Evolutionary conservation across 2,797 vertebrate species (phyloP).

Genomic region (Kryptolebias ocellatus): DNA sequence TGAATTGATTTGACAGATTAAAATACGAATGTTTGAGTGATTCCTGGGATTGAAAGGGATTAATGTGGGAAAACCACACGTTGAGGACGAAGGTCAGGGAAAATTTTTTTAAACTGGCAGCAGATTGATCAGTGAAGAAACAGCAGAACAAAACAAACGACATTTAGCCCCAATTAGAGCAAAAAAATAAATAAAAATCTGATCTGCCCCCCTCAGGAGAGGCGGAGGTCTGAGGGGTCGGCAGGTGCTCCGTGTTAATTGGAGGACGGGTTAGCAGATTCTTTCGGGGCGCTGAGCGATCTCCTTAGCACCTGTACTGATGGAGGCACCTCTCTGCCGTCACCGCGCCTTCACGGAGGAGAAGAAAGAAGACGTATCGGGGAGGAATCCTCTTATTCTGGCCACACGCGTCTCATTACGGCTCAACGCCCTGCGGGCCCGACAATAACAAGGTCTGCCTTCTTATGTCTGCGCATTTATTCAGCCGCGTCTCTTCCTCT

Average conservation of each 20-base stretch:
- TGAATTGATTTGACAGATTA: slow-evolving; percentile 55
- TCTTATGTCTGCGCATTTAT: slow-evolving; percentile 66
- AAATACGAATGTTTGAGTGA: slow-evolving; percentile 55
- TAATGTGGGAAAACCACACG: slow-evolving; percentile 10
- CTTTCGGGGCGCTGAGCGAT: slow-evolving; percentile 80
- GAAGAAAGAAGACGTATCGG: slow-evolving; percentile 63
- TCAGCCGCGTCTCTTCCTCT: slow-evolving; percentile 49
- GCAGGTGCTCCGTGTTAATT: slow-evolving; percentile 81
- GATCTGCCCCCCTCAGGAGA: slow-evolving; percentile 63
- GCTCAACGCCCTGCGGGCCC: slow-evolving; percentile 65
- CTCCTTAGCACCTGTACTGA: slow-evolving; percentile 87
- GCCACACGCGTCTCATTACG: slow-evolving; percentile 91
- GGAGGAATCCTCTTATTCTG: slow-evolving; percentile 78
- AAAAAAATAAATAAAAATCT: slow-evolving; percentile 25
- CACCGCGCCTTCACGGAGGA: slow-evolving; percentile 50
- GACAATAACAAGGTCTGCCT: slow-evolving; percentile 73
- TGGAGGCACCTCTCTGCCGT: slow-evolving; percentile 50
- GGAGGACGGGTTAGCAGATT: slow-evolving; percentile 86
- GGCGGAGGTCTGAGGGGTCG: slow-evolving; percentile 22
- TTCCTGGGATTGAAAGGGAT: slow-evolving; percentile 37
- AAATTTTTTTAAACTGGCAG: neutral
- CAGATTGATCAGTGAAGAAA: slow-evolving; percentile 4
- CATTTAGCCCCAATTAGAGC: slow-evolving; percentile 64
- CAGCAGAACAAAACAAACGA: slow-evolving; percentile 30
- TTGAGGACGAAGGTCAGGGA: slow-evolving; percentile 3